phyloP scores from a whole-genome alignment of 2,113 vertebrate genomes.

The Porphyrio hochstetteri region DNA sequence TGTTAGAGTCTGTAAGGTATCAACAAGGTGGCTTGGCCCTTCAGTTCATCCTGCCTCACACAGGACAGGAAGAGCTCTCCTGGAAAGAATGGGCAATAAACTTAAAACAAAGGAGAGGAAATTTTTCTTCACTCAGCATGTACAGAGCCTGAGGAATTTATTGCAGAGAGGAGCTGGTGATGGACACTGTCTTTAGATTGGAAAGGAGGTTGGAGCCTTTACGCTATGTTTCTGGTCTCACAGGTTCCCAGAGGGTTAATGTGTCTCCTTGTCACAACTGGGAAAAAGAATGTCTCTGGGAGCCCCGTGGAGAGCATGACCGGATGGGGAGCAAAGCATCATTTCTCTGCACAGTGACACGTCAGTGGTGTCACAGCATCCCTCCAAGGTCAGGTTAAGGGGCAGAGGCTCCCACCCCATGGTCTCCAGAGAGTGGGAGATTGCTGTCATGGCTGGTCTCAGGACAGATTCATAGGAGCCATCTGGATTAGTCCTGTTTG shows the following conservation, averaged over 20 bases:
- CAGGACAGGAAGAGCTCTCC: background rate
- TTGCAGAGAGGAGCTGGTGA: background rate
- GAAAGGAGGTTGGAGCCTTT: background rate
- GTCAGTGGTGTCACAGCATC: background rate
- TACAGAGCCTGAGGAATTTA: background rate
- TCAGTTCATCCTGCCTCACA: background rate
- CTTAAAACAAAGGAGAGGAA: background rate
- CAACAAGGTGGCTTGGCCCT: too few relatives aligned
- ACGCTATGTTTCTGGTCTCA: background rate
- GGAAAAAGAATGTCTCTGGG: background rate
- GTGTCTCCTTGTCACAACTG: fast-evolving
- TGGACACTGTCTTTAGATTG: background rate
- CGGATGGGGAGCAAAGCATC: background rate
- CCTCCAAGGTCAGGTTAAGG: background rate
- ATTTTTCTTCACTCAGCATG: background rate
- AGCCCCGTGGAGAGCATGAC: fast-evolving
- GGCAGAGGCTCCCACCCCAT: background rate
- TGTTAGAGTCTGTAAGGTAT: background rate
- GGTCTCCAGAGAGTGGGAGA: background rate
- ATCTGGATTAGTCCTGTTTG: background rate
- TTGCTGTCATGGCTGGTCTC: background rate
- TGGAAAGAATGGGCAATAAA: background rate
- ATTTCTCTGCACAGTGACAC: background rate
- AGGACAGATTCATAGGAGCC: background rate
- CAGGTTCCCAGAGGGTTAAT: background rate